Evolutionary conservation across 2,888 invertebrate species (phyloP).

Genomic region (Synergus laeviventris): DNA sequence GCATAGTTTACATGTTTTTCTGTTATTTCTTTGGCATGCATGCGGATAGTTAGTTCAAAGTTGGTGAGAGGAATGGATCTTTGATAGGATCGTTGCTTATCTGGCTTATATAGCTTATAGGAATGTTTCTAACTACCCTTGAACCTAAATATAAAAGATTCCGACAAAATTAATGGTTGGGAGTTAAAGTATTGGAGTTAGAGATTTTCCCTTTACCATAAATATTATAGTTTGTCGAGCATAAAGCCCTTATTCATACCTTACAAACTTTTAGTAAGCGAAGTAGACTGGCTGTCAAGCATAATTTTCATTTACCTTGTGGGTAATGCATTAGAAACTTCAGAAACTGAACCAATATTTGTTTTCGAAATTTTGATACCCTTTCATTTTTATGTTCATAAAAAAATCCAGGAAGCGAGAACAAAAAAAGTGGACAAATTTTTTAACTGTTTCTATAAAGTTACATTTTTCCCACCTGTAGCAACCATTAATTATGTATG

Average conservation of each 20-base stretch:
- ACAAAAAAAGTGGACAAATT: no score
- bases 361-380: neutral
- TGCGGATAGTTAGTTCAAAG: neutral
- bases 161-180: neutral
- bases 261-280: neutral
- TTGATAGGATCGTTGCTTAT: no score
- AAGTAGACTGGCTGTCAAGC: neutral
- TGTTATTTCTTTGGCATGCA: neutral
- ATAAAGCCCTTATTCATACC: neutral
- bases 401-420: no score
- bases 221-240: no score
- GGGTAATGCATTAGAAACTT: neutral
- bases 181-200: no score
- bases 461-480: no score
- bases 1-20: neutral
- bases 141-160: neutral
- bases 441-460: no score
- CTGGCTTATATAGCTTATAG: conserved; percentile 3
- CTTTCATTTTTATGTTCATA: neutral
- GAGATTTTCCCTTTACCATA: no score
- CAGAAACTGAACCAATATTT: neutral
- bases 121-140: neutral
- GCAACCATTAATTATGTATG: no score
- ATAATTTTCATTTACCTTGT: conserved; percentile 12
- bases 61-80: neutral